Percentiles rank a stretch among this genome's conserved stretches.
Evolutionary conservation across 35 echinoderm and acorn worm species (phyloP).

Genomic region (Heliocidaris erythrogramma): DNA sequence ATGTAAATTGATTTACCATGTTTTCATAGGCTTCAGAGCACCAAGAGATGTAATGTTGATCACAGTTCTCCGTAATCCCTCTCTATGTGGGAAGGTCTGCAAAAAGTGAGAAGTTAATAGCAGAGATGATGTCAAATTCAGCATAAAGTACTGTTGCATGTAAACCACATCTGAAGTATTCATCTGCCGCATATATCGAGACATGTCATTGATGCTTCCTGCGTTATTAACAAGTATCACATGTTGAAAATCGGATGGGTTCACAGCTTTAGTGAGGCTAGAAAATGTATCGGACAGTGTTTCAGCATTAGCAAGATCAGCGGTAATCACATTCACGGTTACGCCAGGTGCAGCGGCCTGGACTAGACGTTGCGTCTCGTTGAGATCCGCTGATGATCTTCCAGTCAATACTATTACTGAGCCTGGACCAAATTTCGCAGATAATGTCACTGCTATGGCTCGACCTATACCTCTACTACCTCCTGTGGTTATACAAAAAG

Average conservation of each 20-base stretch:
- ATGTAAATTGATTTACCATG: slow-evolving; percentile 31
- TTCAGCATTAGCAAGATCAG: slow-evolving; percentile 46
- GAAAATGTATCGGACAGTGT: background rate
- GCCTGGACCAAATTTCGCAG: slow-evolving; percentile 51
- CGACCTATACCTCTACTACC: slow-evolving; percentile 78
- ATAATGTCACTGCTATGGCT: slow-evolving; percentile 63
- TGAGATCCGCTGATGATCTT: slow-evolving; percentile 54
- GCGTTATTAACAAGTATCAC: slow-evolving; percentile 62
- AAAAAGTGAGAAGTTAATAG: slow-evolving; percentile 54
- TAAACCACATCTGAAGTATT: slow-evolving; percentile 31
- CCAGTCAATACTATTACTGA: slow-evolving; percentile 59
- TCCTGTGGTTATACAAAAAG: slow-evolving; percentile 69
- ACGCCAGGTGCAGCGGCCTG: slow-evolving; percentile 36
- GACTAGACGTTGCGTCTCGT: slow-evolving; percentile 64
- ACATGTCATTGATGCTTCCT: slow-evolving; percentile 30
- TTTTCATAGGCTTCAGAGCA: slow-evolving; percentile 56
- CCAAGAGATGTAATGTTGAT: slow-evolving; percentile 51
- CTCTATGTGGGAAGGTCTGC: slow-evolving; percentile 17
- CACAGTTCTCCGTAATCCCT: slow-evolving; percentile 48
- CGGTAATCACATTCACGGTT: slow-evolving; percentile 46
- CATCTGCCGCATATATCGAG: slow-evolving; percentile 40
- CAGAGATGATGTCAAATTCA: slow-evolving; percentile 42
- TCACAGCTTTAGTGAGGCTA: background rate
- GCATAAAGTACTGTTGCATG: slow-evolving; percentile 35
- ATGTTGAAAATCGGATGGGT: slow-evolving; percentile 47